Base-by-base conservation (phyloP, 1,140 invertebrate species). In the Macrobrachium nipponense region DNA sequence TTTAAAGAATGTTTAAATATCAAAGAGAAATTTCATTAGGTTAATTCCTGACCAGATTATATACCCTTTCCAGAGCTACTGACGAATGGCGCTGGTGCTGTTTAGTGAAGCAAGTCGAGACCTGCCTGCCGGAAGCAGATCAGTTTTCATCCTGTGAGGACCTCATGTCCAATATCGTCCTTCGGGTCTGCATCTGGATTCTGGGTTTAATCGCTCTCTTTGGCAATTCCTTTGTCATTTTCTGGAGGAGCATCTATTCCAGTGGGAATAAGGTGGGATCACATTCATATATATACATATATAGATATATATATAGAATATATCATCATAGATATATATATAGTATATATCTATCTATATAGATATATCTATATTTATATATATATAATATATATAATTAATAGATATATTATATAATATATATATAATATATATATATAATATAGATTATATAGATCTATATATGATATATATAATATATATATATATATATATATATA, bases 181-280 rank as follows among this genome's bases (percentile, higher is more conserved):
- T 93, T 4, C 89, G 93, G 8, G 89, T 92, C 18, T 92, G 93
- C 86, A 94, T 95, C 75, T 95, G 94, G 94, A 91, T 94, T 15
- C 93, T 95, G 91, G 94, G 94, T 10, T 89, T 92, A 11, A 90
- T 94, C n/a, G 94, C 94, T 6, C 92, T 93, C 60, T 90, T 92
- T 51, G 94, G 94, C 51, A 95, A 95, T 90, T 82, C 93, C 6
- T 90, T 94, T 20, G 94, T 95, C 66, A 92, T 95, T 70, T 89
- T 93, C 5, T 94, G 94, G 89, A 91, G 94, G 76, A 90, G 92
- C 3, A 6, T 82, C 14, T 82, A 87, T 64, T 81, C 80, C 44
- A 82, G 86, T n/a, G 80, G 86, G 5, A 87, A 80, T n/a, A 87
- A 87, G 80, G 73, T 85, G 36, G 58, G 61, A 36, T 23, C 0